Percentiles rank a stretch among this genome's conserved stretches.
Evolutionary conservation across 2,113 vertebrate species (phyloP).

Genomic region (Chelonoidis abingdonii): DNA sequence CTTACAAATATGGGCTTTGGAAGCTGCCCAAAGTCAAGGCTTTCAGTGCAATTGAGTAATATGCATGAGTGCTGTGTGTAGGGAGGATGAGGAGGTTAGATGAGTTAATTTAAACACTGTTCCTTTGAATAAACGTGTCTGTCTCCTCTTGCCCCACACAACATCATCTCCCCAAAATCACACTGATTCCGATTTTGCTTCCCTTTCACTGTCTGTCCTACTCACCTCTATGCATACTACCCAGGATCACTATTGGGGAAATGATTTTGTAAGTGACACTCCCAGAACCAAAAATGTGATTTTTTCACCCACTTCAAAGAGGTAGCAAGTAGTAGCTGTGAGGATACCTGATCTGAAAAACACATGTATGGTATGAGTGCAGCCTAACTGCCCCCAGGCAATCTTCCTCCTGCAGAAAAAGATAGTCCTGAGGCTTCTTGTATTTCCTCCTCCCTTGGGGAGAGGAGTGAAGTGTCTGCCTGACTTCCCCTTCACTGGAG

Average conservation of each 20-base stretch:
- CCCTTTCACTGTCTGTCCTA: background rate
- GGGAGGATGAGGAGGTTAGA: background rate
- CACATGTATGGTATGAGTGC: background rate
- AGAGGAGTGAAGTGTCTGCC: background rate
- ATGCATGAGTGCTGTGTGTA: background rate
- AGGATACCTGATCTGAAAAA: background rate
- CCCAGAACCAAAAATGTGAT: background rate
- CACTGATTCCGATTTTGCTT: background rate
- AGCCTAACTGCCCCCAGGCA: background rate
- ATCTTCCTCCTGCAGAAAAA: background rate
- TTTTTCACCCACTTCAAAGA: background rate
- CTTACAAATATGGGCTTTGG: background rate
- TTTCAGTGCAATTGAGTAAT: background rate
- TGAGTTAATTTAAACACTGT: background rate
- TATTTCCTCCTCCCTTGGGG: background rate
- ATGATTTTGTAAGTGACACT: background rate
- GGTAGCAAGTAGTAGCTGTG: background rate
- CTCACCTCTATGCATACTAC: background rate
- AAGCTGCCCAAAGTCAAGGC: background rate
- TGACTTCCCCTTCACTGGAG: background rate
- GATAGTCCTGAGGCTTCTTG: background rate
- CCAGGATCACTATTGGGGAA: background rate
- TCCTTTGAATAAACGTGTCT: background rate
- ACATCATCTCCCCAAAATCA: background rate
- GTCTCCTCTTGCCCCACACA: background rate